Evolutionary conservation across 1,140 invertebrate genomes (phyloP).

Genomic region (Drosophila bocqueti): DNA sequence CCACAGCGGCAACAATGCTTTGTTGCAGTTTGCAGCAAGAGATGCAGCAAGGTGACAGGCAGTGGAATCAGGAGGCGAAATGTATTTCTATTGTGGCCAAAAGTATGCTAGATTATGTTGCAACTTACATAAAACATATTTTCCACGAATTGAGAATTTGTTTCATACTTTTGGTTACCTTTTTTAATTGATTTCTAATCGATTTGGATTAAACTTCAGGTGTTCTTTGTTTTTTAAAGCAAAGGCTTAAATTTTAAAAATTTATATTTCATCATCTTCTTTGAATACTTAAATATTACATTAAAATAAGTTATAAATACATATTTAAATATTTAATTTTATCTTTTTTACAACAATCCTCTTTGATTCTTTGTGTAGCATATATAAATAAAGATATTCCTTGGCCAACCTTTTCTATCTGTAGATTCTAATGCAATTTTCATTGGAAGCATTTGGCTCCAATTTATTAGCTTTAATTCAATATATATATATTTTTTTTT

Average conservation of each 20-base stretch:
- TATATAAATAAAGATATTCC: neutral
- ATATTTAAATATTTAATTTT: too few species aligned
- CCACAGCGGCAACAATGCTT: constrained; percentile 29
- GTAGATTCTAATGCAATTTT: too few species aligned
- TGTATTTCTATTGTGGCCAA: neutral
- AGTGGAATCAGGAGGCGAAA: neutral
- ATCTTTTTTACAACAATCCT: neutral
- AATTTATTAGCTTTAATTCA: too few species aligned
- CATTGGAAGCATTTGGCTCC: too few species aligned
- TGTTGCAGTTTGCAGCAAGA: constrained; percentile 28
- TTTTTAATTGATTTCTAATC: neutral
- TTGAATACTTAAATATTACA: neutral
- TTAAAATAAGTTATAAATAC: neutral
- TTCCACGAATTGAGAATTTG: neutral
- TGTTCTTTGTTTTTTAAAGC: neutral
- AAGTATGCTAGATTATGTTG: neutral
- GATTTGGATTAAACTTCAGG: neutral
- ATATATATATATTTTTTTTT: too few species aligned
- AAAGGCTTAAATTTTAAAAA: neutral
- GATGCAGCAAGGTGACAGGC: neutral
- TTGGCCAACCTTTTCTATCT: neutral
- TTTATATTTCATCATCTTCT: neutral
- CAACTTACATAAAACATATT: neutral
- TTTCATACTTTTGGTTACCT: neutral
- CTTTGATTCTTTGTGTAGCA: too few species aligned